Evolutionary conservation across 1,140 invertebrate species (phyloP).

Genomic region (Conus betulinus): DNA sequence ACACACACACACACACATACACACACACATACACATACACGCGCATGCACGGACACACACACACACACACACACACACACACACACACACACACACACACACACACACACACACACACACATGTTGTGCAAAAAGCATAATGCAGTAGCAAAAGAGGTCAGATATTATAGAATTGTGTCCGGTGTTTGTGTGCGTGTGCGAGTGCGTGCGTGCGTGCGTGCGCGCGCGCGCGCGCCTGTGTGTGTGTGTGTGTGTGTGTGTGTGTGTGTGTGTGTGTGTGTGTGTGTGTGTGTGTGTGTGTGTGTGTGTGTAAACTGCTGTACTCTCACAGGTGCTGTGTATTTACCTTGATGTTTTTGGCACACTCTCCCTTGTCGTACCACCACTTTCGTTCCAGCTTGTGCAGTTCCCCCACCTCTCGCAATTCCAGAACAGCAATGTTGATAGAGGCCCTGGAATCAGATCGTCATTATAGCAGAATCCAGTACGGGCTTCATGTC

Average conservation of each 20-base stretch:
- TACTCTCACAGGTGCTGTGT: too few species aligned
- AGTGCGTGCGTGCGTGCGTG: too few species aligned
- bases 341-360: constrained; percentile 39
- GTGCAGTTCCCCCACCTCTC: constrained; percentile 70
- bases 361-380: constrained; percentile 78
- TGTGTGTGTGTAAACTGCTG: too few species aligned
- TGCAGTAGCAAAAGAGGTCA: too few species aligned
- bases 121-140: too few species aligned
- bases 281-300: neutral
- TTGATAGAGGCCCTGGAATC: constrained; percentile 50
- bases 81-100: neutral
- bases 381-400: constrained; percentile 74
- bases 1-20: constrained; percentile 9
- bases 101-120: constrained; percentile 1
- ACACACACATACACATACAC: neutral
- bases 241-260: too few species aligned
- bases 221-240: too few species aligned
- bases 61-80: neutral
- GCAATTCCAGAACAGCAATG: constrained; percentile 68
- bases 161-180: too few species aligned
- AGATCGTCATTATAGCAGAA: neutral
- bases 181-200: too few species aligned
- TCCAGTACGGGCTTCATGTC: too few species aligned
- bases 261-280: neutral
- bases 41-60: neutral